These are phyloP conservation scores for Solenopsis fugax DNA, from an alignment of 1,140 invertebrate genomes.

Conservation along the genomic window DNA sequence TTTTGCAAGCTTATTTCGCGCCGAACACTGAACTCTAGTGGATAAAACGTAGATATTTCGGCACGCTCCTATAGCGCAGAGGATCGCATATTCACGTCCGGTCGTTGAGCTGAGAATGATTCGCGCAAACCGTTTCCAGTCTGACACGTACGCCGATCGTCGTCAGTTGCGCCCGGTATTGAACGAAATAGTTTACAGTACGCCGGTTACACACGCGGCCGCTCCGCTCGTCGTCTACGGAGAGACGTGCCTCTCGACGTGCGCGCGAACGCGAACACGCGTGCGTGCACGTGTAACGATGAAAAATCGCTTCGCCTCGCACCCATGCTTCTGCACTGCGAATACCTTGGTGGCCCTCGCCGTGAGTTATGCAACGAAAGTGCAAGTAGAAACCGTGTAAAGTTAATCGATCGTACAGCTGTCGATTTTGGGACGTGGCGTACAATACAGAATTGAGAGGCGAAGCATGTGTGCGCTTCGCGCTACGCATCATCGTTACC, in stretches of 20 bases:
- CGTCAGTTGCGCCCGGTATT: neutral
- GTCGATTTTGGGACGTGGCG: conserved; percentile 63
- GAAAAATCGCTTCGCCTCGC: conserved; percentile 32
- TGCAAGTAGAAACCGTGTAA: conserved; percentile 58
- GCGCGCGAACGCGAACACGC: neutral
- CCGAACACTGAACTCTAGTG: neutral
- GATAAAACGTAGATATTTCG: conserved; percentile 3
- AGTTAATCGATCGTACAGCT: conserved; percentile 61
- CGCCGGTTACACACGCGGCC: neutral
- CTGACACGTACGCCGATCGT: conserved; percentile 10
- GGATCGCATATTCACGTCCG: neutral
- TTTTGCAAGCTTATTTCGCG: neutral
- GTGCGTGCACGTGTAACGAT: conserved; percentile 21
- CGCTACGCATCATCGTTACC: neutral
- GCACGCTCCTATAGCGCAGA: neutral
- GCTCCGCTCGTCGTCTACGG: neutral
- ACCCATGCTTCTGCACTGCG: neutral
- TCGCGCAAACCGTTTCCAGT: neutral
- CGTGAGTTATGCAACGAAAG: conserved; percentile 57
- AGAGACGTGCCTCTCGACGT: conserved; percentile 8
- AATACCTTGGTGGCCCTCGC: conserved; percentile 51
- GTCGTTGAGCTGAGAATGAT: conserved; percentile 1
- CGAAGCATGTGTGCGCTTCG: neutral
- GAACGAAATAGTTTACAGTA: conserved; percentile 19
- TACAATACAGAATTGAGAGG: conserved; percentile 19